Percentiles rank a stretch among this genome's conserved stretches.
Evolutionary conservation across 2,888 invertebrate genomes (phyloP).

Genomic region (Zygogramma bicolorata): DNA sequence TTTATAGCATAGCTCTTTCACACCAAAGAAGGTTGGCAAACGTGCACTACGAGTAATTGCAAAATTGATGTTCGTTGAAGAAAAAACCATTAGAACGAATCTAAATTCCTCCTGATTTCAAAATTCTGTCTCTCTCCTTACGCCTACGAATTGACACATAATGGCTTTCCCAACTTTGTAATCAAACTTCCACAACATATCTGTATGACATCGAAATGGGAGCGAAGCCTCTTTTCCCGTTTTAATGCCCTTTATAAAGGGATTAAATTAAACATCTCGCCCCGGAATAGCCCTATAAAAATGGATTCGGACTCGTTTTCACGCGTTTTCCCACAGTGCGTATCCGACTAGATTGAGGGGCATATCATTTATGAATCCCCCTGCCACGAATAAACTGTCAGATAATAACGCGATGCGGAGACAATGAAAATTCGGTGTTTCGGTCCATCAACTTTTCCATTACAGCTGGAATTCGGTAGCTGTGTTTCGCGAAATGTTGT

Average conservation of each 20-base stretch:
- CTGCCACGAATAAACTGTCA: neutral
- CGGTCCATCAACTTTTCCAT: neutral
- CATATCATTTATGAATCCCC: neutral
- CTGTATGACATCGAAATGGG: neutral
- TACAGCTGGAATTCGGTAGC: too few species aligned
- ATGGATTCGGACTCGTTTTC: neutral
- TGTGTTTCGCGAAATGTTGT: too few species aligned
- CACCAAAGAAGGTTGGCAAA: too few species aligned
- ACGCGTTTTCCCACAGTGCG: neutral
- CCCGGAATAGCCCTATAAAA: neutral
- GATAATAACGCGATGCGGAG: neutral
- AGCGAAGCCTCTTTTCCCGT: neutral
- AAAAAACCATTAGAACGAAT: too few species aligned
- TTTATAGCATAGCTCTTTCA: too few species aligned
- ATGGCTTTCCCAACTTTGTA: slow-evolving; percentile 4
- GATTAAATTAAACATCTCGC: neutral
- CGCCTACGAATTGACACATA: neutral
- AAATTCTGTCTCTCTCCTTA: neutral
- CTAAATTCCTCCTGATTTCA: too few species aligned
- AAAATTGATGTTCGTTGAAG: too few species aligned
- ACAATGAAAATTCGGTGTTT: neutral
- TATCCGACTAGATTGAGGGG: neutral
- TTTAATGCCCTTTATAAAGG: slow-evolving; percentile 2
- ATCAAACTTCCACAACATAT: neutral
- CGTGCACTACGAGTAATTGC: too few species aligned